phyloP scores from a whole-genome alignment of 2,113 vertebrate genomes.

The Laterallus jamaicensis region DNA sequence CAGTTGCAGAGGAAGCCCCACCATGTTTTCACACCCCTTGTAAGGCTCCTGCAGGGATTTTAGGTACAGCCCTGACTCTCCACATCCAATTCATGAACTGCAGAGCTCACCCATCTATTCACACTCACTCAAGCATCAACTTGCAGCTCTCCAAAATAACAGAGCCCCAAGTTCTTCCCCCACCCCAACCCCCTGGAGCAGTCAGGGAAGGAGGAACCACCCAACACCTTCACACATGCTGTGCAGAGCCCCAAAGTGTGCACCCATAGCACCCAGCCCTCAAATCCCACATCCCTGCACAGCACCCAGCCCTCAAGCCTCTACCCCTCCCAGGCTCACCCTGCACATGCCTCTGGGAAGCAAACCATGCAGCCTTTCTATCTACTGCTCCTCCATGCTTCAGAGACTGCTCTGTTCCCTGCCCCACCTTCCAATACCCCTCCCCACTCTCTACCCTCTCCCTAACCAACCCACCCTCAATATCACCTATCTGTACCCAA shows the following conservation, averaged over 20 bases:
- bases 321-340: not conserved
- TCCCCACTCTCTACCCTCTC: rapidly evolving
- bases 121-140: not conserved
- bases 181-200: too few species aligned
- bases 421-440: not conserved
- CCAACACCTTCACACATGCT: not conserved
- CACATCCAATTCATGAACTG: rapidly evolving
- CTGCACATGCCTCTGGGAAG: rapidly evolving
- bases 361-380: rapidly evolving
- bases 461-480: rapidly evolving
- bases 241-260: not conserved
- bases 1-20: not conserved
- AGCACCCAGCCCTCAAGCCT: not conserved
- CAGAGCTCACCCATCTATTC: not conserved
- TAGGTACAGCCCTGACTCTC: not conserved
- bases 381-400: rapidly evolving
- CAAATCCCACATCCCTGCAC: not conserved
- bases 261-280: rapidly evolving
- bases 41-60: not conserved
- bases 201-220: not conserved
- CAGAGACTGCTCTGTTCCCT: rapidly evolving
- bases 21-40: rapidly evolving
- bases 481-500: rapidly evolving
- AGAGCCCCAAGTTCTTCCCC: rapidly evolving
- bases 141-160: not conserved